A percentile compares a stretch with the other conserved stretches of the same genome.
These are phyloP conservation scores for Trachymyrmex septentrionalis DNA, from an alignment of 1,140 invertebrate genomes.

Conservation along the genomic window DNA sequence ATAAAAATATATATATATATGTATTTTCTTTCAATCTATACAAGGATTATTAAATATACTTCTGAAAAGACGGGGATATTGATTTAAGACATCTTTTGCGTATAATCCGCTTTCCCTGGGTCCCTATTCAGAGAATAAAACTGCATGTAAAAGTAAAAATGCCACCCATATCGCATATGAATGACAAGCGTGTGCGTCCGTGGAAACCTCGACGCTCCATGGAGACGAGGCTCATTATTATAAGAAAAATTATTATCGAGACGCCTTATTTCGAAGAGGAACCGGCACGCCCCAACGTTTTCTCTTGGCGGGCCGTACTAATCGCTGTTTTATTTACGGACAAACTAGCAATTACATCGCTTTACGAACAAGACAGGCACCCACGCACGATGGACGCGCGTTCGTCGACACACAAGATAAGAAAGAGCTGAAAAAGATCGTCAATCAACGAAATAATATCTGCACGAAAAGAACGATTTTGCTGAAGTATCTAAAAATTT, in stretches of 20 bases:
- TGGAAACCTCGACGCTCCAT: constrained; percentile 5
- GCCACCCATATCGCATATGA: neutral
- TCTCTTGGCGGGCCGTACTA: constrained; percentile 9
- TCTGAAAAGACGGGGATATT: neutral
- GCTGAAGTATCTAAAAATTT: no score
- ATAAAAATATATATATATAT: neutral
- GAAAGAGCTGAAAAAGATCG: neutral
- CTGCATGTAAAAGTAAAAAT: constrained; percentile 8
- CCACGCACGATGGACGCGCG: constrained; percentile 5
- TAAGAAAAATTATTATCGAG: neutral
- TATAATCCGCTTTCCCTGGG: neutral
- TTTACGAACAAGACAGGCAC: constrained; percentile 19
- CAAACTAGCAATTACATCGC: constrained; percentile 32
- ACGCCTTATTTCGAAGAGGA: constrained; percentile 27
- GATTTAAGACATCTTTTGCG: neutral
- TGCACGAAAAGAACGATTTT: no score
- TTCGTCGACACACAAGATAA: neutral
- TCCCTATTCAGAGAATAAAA: constrained; percentile 9
- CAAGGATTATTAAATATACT: constrained; percentile 6
- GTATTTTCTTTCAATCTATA: neutral
- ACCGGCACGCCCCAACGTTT: constrained; percentile 34
- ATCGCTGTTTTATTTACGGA: constrained; percentile 44
- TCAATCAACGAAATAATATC: constrained; percentile 4
- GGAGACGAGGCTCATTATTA: constrained; percentile 35
- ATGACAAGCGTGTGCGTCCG: neutral